phyloP scores from a whole-genome alignment of 2,113 vertebrate species.

The Megatriorchis doriae region DNA sequence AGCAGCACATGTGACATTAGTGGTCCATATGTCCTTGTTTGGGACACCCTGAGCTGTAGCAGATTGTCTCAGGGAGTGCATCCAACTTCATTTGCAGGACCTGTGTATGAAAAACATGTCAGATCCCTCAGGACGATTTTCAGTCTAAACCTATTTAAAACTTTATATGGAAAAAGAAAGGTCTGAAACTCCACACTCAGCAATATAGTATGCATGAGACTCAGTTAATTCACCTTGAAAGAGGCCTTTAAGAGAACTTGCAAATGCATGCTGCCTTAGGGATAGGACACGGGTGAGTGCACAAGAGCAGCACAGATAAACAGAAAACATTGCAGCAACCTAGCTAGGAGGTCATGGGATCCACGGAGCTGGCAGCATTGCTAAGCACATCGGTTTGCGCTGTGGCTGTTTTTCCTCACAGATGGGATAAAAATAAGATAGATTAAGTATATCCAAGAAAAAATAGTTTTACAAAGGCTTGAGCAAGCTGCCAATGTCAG shows the following conservation, averaged over 20 bases:
- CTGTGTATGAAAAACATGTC: fast-evolving
- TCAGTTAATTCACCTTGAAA: not conserved
- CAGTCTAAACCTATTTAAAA: not conserved
- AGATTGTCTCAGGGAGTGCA: not conserved
- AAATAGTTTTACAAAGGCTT: slow-evolving; percentile 44
- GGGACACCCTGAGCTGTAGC: not conserved
- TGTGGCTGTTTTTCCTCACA: not conserved
- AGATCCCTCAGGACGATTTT: not conserved
- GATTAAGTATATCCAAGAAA: slow-evolving; percentile 52
- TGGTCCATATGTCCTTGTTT: not conserved
- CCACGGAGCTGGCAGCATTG: not conserved
- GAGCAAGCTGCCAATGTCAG: slow-evolving; percentile 47
- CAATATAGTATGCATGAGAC: not conserved
- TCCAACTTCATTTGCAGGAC: not conserved
- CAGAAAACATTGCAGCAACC: not conserved
- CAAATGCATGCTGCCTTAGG: not conserved
- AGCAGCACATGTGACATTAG: not conserved
- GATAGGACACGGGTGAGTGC: not conserved
- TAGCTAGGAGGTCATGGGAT: not conserved
- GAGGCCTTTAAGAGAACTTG: not conserved
- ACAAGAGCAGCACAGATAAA: not conserved
- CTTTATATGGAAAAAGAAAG: not conserved
- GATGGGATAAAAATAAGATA: slow-evolving; percentile 56
- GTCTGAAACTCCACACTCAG: not conserved
- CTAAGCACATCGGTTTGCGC: not conserved